Base-by-base conservation (phyloP, 2,797 vertebrate genomes). In the Rhinogobio ventralis region DNA sequence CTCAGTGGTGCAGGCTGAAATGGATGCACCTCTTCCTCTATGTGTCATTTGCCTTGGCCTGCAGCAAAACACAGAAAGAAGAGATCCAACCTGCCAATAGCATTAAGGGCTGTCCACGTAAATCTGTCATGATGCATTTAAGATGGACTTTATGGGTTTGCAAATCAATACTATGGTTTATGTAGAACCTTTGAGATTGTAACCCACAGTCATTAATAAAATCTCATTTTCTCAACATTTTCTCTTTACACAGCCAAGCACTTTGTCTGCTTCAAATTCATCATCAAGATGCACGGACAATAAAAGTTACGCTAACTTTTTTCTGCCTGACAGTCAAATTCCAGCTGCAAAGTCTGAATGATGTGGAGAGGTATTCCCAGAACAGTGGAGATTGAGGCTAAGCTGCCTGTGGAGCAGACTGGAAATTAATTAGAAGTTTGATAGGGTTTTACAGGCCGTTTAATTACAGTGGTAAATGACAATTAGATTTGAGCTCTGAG, bases 381-480 rank as follows among this genome's bases (percentile, higher is more conserved):
- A 2, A 33, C 66, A 36, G 15, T 80, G 28, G 66, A 85, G 79
- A 13, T 66, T 33, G 66, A 33, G 20, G 81, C 28, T 72, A 55
- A 82, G 73, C 39, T 51, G 60, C 80, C 30, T 42, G 69, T 66
- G 39, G 85, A 80, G 79, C 69, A 69, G 81, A 36, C 36, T 75
- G 53, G 67, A 87, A 82, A 87, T 89, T 85, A 87, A 90, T 86
- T 85, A 69, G 36, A 69, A 77, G 51, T 84, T 84, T 87, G 68
- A 81, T 86, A 85, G 74, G 45, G 64, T 79, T 85, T 71, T 83
- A 82, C 28, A 78, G 79, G 39, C 28, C 17, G 74, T 83, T 89
- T 90, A 90, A 91, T 89, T 89, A 91, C 83, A 85, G 83, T 64
- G 78, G 71, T 75, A 67, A 87, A 85, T 30, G 84, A 66, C 78